Base-by-base conservation (phyloP, 2,113 vertebrate genomes). In the Anolis carolinensis region DNA sequence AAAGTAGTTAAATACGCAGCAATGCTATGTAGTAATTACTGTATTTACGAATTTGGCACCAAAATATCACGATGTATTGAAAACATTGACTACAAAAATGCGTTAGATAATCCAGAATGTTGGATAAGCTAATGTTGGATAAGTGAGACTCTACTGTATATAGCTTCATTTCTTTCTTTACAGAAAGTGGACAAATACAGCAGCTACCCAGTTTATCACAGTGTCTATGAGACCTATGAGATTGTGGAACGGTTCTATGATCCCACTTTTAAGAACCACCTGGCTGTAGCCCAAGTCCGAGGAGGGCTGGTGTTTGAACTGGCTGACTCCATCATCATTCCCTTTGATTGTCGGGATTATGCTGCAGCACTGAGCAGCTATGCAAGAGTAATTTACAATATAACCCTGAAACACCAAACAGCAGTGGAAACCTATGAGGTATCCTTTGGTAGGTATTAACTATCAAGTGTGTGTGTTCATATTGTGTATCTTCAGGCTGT, bases 201-300 rank as follows among this genome's bases (percentile, higher is more conserved):
- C 93, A 97, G 94, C 89, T 99, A 98, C 86, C 98, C 98, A 0
- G 96, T 99, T 63, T 99, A 99, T 91, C 98, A 99, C 96, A 99
- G 97, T 73, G 97, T 98, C 75, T 99, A 98, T 81, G 98, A 99
- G 93, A 99, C 98, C 3, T 99, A 97, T 30, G 98, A 99, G 94
- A 90, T 98, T 25, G 98, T 99, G 94, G 96, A 98, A 85, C 95
- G 79, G 44, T 98, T 98, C 95, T 99, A 99, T 39, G 98, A 99
- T 94, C 98, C 98, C 0, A 89, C 96, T 23, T 99, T 98, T 95
- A 97, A 96, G 86, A 97, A 97, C 85, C 97, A 99, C 62, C 96
- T 95, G 14, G 89, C 96, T 0, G 97, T 99, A 90, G 97, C 98
- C 9, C 96, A 97, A 90, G 97, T 99, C 78, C 96, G 98, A 90